Evolutionary conservation across 1,140 invertebrate species (phyloP), one percentile per base, ranked within the genome.

Genomic region (Propsilocerus akamusi): DNA sequence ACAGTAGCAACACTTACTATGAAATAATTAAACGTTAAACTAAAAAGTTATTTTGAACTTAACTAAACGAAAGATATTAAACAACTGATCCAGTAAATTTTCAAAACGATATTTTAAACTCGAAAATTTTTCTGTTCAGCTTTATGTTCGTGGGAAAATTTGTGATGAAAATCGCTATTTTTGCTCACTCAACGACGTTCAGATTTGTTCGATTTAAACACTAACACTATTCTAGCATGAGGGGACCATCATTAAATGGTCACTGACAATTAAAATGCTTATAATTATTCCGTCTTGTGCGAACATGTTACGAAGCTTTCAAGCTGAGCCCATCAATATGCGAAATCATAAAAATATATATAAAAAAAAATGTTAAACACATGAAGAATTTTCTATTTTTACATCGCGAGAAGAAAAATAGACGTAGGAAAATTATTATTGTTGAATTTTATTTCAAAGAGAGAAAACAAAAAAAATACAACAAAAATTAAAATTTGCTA

Each of bases 41-140:
- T 41, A 41, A 41, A 41, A 41, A 41, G 17, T 41, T 41, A 20
- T 20, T 41, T 20, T 41, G 34, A 41, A 41, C 34, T 41, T 41
- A 41, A 41, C 34, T 41, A 41, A 41, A 41, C 34, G 34, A 41
- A 41, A 41, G 34, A 41, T 41, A 41, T 41, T 41, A 41, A 41
- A 41, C 34, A 41, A 41, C 34, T 41, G 34, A 41, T 41, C 34
- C 34, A 41, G 34, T 41, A 41, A 41, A 41, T 41, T 41, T 41
- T 41, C n/a, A 41, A 41, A 41, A 41, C 34, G 34, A 41, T 41
- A 41, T 20, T 41, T 41, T 41, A 20, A 41, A 37, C 32, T 17
- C 12, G 34, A 20, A 17, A 17, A 8, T 41, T 41, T 17, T 37
- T 41, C 10, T 37, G 14, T 6, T 41, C 22, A n/a, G 6, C 10